phyloP scores from a whole-genome alignment of 2,113 vertebrate genomes.

The Odocoileus virginianus region DNA sequence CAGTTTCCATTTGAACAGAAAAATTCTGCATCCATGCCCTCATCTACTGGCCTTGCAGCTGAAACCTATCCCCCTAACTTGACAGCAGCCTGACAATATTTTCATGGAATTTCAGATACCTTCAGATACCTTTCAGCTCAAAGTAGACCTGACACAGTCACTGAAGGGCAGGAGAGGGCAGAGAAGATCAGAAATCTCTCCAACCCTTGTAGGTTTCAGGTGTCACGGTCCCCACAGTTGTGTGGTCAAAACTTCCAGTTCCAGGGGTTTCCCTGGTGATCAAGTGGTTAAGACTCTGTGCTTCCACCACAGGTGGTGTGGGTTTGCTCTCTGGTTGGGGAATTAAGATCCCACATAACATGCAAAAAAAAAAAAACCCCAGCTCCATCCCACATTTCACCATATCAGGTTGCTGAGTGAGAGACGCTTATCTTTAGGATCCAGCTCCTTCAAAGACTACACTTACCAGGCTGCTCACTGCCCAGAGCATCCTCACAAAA shows the following conservation, averaged over 20 bases:
- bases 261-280: not conserved
- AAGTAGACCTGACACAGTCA: not conserved
- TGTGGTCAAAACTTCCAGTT: not conserved
- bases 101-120: not conserved
- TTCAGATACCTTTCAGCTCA: not conserved
- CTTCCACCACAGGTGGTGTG: not conserved
- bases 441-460: conserved; percentile 41
- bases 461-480: not conserved
- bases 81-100: not conserved
- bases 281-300: not conserved
- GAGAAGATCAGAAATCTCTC: not conserved
- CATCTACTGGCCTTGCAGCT: not conserved
- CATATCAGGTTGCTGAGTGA: not conserved
- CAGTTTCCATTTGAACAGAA: not conserved
- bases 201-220: not conserved
- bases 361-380: not conserved
- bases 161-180: not conserved
- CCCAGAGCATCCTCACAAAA: conserved; percentile 59
- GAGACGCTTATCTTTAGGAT: conserved; percentile 52
- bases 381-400: not conserved
- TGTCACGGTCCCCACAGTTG: not conserved
- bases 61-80: not conserved
- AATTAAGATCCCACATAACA: not conserved
- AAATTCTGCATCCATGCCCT: not conserved
- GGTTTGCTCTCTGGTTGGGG: not conserved